These are phyloP conservation scores for Halcyon leucocephala DNA, from an alignment of 2,797 vertebrate genomes.

Conservation along the genomic window DNA sequence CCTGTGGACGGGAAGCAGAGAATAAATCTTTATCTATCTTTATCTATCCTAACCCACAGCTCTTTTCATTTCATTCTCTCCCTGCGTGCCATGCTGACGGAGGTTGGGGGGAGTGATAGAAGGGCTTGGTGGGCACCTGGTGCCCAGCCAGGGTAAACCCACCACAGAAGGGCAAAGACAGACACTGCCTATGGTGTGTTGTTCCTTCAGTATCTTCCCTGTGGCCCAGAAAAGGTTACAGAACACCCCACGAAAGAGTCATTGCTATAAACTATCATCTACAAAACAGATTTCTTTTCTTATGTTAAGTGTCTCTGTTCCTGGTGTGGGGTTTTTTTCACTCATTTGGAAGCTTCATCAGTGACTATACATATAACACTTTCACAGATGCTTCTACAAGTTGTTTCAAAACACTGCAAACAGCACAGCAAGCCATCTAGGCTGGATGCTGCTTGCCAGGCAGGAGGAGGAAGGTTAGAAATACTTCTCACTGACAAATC, in stretches of 20 bases:
- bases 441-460: neutral
- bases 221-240: neutral
- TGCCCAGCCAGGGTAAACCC: no score
- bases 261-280: neutral
- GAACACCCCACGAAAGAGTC: neutral
- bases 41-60: no score
- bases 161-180: neutral
- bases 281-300: accelerated
- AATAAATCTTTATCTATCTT: no score
- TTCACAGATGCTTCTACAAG: neutral
- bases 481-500: neutral
- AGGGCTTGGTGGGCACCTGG: no score
- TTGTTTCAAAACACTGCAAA: neutral
- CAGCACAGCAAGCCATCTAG: neutral
- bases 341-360: neutral
- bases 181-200: neutral
- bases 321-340: neutral
- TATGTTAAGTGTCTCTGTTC: neutral
- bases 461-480: neutral
- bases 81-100: no score
- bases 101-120: no score
- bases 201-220: neutral
- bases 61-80: no score
- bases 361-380: neutral
- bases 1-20: no score